Conservation (phyloP, 2,888 invertebrate species). For the Drosophila paranaensis region DNA sequence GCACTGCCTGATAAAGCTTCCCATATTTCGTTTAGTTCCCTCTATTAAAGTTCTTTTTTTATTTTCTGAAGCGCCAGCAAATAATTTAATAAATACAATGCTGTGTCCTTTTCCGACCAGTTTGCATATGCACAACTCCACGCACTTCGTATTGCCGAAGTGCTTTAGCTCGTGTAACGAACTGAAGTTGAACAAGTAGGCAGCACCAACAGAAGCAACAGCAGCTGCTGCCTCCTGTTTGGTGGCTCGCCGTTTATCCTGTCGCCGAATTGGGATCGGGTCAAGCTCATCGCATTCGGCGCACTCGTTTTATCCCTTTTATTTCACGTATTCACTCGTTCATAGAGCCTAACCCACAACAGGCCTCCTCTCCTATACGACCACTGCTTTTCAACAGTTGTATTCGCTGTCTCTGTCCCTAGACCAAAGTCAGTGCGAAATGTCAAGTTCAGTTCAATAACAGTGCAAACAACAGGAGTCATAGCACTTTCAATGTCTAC, state of each 20-base stretch:
- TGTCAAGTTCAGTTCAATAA: conserved; percentile 85
- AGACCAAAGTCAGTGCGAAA: conserved; percentile 69
- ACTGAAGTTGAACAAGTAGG: not conserved
- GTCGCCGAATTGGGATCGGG: conserved; percentile 68
- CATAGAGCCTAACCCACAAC: conserved; percentile 2
- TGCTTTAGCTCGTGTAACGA: conserved; percentile 27
- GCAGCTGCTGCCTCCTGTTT: conserved; percentile 66
- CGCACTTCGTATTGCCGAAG: conserved; percentile 49
- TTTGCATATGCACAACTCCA: conserved; percentile 42
- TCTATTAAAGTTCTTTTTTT: not conserved
- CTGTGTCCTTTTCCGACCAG: conserved; percentile 58
- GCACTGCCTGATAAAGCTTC: conserved; percentile 35
- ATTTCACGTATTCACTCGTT: conserved; percentile 56
- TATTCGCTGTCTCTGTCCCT: not conserved
- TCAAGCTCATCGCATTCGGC: conserved; percentile 52
- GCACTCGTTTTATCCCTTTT: conserved; percentile 71
- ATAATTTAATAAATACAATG: conserved; percentile 60
- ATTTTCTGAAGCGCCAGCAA: conserved; percentile 33
- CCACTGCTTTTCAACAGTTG: conserved; percentile 9
- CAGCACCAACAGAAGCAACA: conserved; percentile 29
- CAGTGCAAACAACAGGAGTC: conserved; percentile 58
- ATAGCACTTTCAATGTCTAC: not conserved
- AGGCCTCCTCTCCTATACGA: not conserved
- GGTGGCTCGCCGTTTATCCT: conserved; percentile 37
- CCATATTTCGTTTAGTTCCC: conserved; percentile 17